These are phyloP conservation scores for Columba guinea DNA, from an alignment of 2,797 vertebrate genomes.

Conservation along the genomic window DNA sequence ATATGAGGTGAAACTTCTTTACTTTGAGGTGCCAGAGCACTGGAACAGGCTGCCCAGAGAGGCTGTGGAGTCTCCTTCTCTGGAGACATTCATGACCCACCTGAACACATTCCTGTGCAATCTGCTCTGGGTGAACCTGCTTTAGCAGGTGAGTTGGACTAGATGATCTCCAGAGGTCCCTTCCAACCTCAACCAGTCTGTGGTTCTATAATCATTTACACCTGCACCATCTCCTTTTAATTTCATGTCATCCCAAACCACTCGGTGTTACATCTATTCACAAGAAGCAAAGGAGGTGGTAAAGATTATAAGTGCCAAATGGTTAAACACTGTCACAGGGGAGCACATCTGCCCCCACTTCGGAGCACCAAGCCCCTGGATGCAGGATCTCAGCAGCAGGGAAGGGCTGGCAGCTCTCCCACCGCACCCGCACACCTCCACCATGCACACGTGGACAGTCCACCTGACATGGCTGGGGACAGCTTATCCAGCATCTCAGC, in stretches of 20 bases:
- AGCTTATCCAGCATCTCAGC: background rate
- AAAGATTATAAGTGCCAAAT: background rate
- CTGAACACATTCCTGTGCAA: no score
- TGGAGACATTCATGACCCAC: no score
- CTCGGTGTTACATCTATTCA: background rate
- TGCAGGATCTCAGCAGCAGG: background rate
- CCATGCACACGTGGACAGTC: fast-evolving
- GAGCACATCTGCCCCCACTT: background rate
- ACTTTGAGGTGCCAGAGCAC: no score
- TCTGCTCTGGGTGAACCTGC: no score
- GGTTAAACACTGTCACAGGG: background rate
- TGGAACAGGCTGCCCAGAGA: no score
- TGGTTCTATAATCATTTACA: background rate
- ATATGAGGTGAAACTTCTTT: no score
- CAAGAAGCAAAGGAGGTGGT: background rate
- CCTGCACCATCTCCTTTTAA: background rate
- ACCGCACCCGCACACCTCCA: background rate
- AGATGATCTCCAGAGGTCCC: no score
- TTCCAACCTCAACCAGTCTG: no score
- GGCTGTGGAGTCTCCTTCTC: no score
- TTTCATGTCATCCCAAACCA: background rate
- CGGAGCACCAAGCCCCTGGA: background rate
- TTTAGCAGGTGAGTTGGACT: no score
- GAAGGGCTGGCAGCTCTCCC: background rate
- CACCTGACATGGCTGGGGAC: background rate